A percentile compares a stretch with the other conserved stretches of the same genome.
These are phyloP conservation scores for Leistus spinibarbis DNA, from an alignment of 2,888 invertebrate genomes.

Conservation along the genomic window DNA sequence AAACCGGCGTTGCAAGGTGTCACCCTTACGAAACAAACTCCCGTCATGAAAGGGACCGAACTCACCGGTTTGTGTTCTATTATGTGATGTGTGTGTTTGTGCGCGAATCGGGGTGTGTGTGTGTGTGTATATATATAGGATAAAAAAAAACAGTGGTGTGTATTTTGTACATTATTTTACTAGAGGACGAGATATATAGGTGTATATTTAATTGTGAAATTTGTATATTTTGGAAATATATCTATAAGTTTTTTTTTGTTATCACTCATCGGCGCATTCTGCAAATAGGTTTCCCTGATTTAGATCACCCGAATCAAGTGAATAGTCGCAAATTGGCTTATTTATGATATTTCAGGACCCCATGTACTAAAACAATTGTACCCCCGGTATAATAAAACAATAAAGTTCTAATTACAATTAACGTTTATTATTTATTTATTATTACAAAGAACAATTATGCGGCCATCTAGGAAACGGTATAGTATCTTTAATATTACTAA, in stretches of 20 bases:
- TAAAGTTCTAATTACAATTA: background rate
- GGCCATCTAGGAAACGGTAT: slow-evolving; percentile 95
- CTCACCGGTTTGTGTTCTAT: slow-evolving; percentile 86
- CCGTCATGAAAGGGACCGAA: slow-evolving; percentile 76
- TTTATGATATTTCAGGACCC: background rate
- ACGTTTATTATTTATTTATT: slow-evolving; percentile 19
- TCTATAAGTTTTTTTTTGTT: slow-evolving; percentile 38
- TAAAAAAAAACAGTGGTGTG: slow-evolving; percentile 11
- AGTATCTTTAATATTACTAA: slow-evolving; percentile 90
- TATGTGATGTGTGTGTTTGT: slow-evolving; percentile 64
- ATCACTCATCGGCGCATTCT: slow-evolving; percentile 19
- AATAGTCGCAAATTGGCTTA: background rate
- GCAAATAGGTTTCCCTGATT: slow-evolving; percentile 1
- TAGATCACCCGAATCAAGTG: slow-evolving; percentile 6
- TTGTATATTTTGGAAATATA: slow-evolving; percentile 38
- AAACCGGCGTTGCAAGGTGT: slow-evolving; percentile 72
- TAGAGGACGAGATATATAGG: slow-evolving; percentile 10
- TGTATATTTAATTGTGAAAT: slow-evolving; percentile 32
- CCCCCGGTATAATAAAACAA: slow-evolving; percentile 13
- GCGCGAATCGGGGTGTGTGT: background rate
- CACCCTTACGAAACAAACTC: slow-evolving; percentile 72
- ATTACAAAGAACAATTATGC: slow-evolving; percentile 77
- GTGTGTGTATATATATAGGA: slow-evolving; percentile 26
- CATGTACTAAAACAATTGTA: background rate
- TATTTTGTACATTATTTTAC: slow-evolving; percentile 36